Base-by-base conservation (phyloP, 2,888 invertebrate genomes). In the Limenitis camilla region DNA sequence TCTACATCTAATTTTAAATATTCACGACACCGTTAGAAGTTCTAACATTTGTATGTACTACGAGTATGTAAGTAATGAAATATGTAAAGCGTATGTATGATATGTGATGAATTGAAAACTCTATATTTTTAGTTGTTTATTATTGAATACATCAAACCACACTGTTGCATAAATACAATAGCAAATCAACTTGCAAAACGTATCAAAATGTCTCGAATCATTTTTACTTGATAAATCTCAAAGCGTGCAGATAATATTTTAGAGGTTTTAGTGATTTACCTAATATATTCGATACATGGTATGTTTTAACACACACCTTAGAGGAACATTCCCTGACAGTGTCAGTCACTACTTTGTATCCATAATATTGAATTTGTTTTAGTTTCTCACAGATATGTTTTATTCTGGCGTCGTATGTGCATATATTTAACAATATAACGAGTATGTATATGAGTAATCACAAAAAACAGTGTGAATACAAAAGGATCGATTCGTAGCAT, bases 161-260 rank as follows among this genome's bases (percentile, higher is more conserved):
- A n/a, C n/a, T n/a, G n/a, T n/a, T n/a, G n/a, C 38, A 19, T 6
- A 39, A 39, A 47, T 10, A 27, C 39, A 28, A 31, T 30, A 32
- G 39, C 1, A 19, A 39, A 7, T 45, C 9, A 9, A 38, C 5
- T 9, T 45, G 45, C 36, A 29, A 19, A 19, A 19, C 19, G 19
- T 19, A 19, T 19, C 19, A 31, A 31, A 11, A 11, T 11, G 10
- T 31, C 19, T 11, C 9, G 42, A 32, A 11, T 32, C 32, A 39
- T 44, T 43, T 42, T 44, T 7, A 8, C 42, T 44, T 19, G 9
- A 31, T 39, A 9, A 41, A 30, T 29, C 29, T 19, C 35, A 30
- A 40, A 39, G 44, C 51, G 45, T 51, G 51, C 30, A 40, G 45
- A 9, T 30, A 40, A 45, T 40, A 51, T 35, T 40, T 51, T 45